Percentiles rank a stretch among this genome's conserved stretches.
These are phyloP conservation scores for Telenomus remus DNA, from an alignment of 1,140 invertebrate species.

Conservation along the genomic window DNA sequence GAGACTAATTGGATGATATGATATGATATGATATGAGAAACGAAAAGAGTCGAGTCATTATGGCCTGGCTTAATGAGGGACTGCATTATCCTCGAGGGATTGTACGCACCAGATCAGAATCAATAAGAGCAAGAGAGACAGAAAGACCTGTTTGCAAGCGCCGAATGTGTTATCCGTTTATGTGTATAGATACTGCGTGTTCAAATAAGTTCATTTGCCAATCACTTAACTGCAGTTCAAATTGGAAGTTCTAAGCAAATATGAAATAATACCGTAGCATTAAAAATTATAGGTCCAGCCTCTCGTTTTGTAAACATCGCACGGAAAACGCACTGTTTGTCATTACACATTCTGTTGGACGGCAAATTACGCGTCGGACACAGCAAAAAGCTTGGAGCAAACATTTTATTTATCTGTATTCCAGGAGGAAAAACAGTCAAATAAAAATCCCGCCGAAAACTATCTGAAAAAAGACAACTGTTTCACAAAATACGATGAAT, in stretches of 20 bases:
- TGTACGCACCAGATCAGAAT: not conserved
- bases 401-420: too few relatives aligned
- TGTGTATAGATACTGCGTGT: conserved; percentile 14
- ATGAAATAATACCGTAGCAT: conserved; percentile 4
- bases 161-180: conserved; percentile 14
- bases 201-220: conserved; percentile 23
- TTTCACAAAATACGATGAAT: too few relatives aligned
- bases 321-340: too few relatives aligned
- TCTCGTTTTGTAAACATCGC: not conserved
- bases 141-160: conserved; percentile 6
- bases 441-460: too few relatives aligned
- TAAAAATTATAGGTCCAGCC: conserved; percentile 4
- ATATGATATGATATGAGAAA: conserved; percentile 40
- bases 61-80: conserved; percentile 38
- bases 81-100: conserved; percentile 15
- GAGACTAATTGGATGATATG: conserved; percentile 64
- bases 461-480: too few relatives aligned
- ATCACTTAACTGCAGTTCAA: conserved; percentile 19
- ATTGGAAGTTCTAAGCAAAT: conserved; percentile 17
- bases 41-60: conserved; percentile 46
- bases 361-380: too few relatives aligned
- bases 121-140: conserved; percentile 4
- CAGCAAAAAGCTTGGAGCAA: too few relatives aligned
- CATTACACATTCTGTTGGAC: too few relatives aligned
- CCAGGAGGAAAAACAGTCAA: too few relatives aligned